A percentile compares a stretch with the other conserved stretches of the same genome.
phyloP scores from a whole-genome alignment of 1,140 invertebrate genomes.

The Drosophila prosaltans region DNA sequence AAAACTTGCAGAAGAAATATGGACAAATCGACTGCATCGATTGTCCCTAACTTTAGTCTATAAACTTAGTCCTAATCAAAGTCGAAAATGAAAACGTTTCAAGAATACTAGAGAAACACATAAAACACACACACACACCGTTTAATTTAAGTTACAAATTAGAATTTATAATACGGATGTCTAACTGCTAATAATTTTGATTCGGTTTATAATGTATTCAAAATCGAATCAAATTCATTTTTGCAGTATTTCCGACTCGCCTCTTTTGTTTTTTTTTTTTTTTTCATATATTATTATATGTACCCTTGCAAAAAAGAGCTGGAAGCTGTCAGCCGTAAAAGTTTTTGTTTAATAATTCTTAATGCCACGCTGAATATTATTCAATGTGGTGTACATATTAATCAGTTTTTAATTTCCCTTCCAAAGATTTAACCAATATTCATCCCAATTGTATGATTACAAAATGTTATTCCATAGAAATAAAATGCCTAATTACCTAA shows the following conservation, averaged over 20 bases:
- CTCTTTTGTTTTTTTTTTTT: not conserved
- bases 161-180: slow-evolving; percentile 1
- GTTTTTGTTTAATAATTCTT: too few relatives aligned
- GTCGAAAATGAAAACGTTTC: slow-evolving; percentile 13
- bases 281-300: slow-evolving; percentile 8
- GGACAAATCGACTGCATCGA: slow-evolving; percentile 52
- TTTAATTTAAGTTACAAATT: slow-evolving; percentile 13
- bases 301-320: slow-evolving; percentile 2
- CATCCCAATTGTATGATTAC: too few relatives aligned
- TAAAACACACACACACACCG: slow-evolving; percentile 6
- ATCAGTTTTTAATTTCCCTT: too few relatives aligned
- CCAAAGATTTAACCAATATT: too few relatives aligned
- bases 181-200: slow-evolving; percentile 1
- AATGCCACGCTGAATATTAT: too few relatives aligned
- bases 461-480: too few relatives aligned
- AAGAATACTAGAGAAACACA: slow-evolving; percentile 8
- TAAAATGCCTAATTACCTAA: not conserved
- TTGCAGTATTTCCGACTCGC: not conserved
- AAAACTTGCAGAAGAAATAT: slow-evolving; percentile 49
- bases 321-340: too few relatives aligned
- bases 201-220: not conserved
- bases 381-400: too few relatives aligned
- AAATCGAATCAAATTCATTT: not conserved
- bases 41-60: slow-evolving; percentile 71
- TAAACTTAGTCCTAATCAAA: slow-evolving; percentile 39